Conservation (phyloP, 2,113 vertebrate genomes). For the Tetrao urogallus region DNA sequence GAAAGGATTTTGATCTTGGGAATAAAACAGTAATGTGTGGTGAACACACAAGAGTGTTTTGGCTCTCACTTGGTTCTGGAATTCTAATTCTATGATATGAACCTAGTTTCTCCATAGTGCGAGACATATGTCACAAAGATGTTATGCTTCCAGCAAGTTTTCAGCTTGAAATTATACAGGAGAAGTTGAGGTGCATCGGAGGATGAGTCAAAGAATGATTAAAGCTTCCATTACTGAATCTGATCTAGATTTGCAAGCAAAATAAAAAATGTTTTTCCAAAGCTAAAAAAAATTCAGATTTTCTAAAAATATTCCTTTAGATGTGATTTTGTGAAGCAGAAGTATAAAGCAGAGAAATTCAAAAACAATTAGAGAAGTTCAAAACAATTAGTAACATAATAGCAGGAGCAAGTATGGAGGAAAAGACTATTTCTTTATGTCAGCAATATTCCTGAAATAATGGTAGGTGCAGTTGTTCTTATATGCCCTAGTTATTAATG, state of each 20-base stretch:
- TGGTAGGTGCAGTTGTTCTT: neutral
- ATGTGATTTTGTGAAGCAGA: slow-evolving; percentile 61
- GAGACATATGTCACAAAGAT: accelerated
- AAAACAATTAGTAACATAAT: neutral
- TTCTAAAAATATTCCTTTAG: slow-evolving; percentile 43
- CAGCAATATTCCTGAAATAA: neutral
- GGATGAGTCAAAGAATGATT: neutral
- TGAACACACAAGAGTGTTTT: neutral
- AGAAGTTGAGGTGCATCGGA: neutral
- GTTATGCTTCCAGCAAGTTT: neutral
- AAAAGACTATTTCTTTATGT: neutral
- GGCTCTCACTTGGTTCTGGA: neutral
- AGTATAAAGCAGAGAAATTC: slow-evolving; percentile 39
- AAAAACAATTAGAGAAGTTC: neutral
- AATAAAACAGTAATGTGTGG: neutral
- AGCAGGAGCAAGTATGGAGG: neutral
- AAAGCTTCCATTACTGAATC: neutral
- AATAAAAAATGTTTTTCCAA: neutral
- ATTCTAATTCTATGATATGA: neutral
- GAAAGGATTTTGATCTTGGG: neutral
- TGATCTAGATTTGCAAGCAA: neutral
- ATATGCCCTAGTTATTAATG: neutral
- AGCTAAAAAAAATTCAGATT: slow-evolving; percentile 31
- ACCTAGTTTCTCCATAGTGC: neutral
- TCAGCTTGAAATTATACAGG: neutral